Base-by-base conservation (phyloP, 37 sponge, comb jelly and placozoan species). In the Ephydatia muelleri region DNA sequence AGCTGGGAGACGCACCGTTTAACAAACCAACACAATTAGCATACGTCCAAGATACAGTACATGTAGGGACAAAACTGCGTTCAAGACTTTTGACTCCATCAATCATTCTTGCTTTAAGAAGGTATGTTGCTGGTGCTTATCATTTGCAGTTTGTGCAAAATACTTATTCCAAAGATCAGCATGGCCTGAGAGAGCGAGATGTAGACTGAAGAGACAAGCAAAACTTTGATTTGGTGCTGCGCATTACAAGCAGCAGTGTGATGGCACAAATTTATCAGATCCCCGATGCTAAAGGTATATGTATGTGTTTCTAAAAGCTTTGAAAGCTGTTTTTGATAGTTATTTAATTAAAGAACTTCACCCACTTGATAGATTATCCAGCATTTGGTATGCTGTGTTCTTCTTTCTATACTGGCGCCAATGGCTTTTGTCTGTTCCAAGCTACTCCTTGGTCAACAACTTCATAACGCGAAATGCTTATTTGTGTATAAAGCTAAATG, bases 341-440 rank as follows among this genome's bases (percentile, higher is more conserved):
- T 86, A 72, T 29, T 65, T 86, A 34, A 81, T 80, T 64, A 80
- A 80, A 75, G 22, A 64, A 3, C 64, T 86, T 23, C 27, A 3
- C 25, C 75, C 81, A 47, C n/a, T 49, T 11, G 11, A 6, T 14
- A 49, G 81, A 80, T 1, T 86, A 38, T 26, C 80, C 26, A 86
- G 72, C 29, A 49, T 35, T 4, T 86, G 87, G 87, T 86, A 73
- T 86, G 81, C 76, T 23, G 67, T 48, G 39, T 86, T 86, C 73
- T 80, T 86, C 47, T 2, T 79, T 35, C 49, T 80, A 47, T 86
- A 72, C 39, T 86, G 87, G 87, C 87, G 75, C 29, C 26, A 49
- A 27, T 86, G 79, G 78, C 25, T 86, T 11, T 28, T 71, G 11
- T 16, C 8, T 13, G 4, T 80, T 35, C 67, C 68, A 30, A n/a